Evolutionary conservation across 2,797 vertebrate genomes (phyloP), one percentile per base, ranked within the genome.

Genomic region (Tiaroga cobitis): DNA sequence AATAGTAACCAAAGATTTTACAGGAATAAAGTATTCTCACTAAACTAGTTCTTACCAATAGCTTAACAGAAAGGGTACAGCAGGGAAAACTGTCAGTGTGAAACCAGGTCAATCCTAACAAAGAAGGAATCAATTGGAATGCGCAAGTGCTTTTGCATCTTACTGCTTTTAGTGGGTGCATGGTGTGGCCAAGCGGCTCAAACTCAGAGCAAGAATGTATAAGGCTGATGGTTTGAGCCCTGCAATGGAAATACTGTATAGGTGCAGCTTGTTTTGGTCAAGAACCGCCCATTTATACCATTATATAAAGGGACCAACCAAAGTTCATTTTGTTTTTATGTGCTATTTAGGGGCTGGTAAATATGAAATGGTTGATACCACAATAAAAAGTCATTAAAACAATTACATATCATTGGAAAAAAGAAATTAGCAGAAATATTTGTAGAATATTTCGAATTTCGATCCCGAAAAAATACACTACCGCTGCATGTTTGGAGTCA

Each of bases 1-100:
- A 89, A 82, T 29, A 51, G 54, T 59, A n/a, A 39, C 10, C 5
- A 8, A 49, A 29, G 75, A 65, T 54, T 77, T 59, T 56, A 87
- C 76, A 85, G 88, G 86, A 89, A 89, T 79, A 5, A 37, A 81
- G 81, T n/a, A 54, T 46, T 59, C 65, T 85, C 34, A 63, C 59
- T 32, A 32, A 21, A 81, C 67, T 56, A 72, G 26, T 43, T 15
- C 54, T 37, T 6, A 54, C 79, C 10, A 70, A n/a, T 37, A 41
- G 29, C 51, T 4, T 46, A 34, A 81, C 80, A 81, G 77, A 85
- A 78, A 8, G 49, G 18, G 21, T 18, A 49, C 11, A 16, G 49
- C 24, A 78, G 54, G 76, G 56, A 65, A 19, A 21, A 37, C 56
- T 32, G 46, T 78, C 75, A 1, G 0, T 21, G 54, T 74, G 46